Base-by-base conservation (phyloP, 1,140 invertebrate species). In the Orchestia grillus region DNA sequence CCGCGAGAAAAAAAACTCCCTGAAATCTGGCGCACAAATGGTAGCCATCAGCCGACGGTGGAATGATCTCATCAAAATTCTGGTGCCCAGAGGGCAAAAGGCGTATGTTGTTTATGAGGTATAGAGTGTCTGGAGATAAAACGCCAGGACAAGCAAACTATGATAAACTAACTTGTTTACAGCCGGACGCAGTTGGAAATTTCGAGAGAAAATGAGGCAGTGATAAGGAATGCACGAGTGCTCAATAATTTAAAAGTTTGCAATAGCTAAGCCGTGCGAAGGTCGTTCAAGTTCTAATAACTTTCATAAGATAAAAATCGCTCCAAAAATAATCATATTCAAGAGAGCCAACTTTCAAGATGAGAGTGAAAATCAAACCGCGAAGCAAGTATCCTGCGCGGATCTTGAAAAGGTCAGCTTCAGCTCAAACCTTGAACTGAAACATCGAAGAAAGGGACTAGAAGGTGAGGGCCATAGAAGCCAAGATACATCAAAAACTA, bases 61-160 rank as follows among this genome's bases (percentile, higher is more conserved):
- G 44, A 44, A 94, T 94, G 43, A 47, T 94, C 92, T 94, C 92
- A 94, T 94, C 92, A 94, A 94, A 94, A 94, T 94, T 94, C 92
- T 94, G 44, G 92, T 8, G 92, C 92, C 92, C 44, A 45, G 44
- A 40, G 44, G 44, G 92, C 44, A 94, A 44, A 40, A 45, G 92
- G 44, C 92, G 43, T 47, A 44, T 45, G 40, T 44, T 44, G 41
- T 94, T 94, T 94, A 94, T 94, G 92, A 47, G 92, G 92, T 94
- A 94, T 94, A 45, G 92, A 47, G 92, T 94, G 92, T 94, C 92
- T 44, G 43, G 40, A 40, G 41, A 45, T 94, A 94, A 94, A 94
- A 94, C 43, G 41, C 44, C 44, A 44, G 92, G 43, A 94, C 43
- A 94, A 47, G 43, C 92, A 44, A 94, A 47, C 92, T 94, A 45